Evolutionary conservation across 2,888 invertebrate genomes (phyloP).

Genomic region (Anticlea derivata): DNA sequence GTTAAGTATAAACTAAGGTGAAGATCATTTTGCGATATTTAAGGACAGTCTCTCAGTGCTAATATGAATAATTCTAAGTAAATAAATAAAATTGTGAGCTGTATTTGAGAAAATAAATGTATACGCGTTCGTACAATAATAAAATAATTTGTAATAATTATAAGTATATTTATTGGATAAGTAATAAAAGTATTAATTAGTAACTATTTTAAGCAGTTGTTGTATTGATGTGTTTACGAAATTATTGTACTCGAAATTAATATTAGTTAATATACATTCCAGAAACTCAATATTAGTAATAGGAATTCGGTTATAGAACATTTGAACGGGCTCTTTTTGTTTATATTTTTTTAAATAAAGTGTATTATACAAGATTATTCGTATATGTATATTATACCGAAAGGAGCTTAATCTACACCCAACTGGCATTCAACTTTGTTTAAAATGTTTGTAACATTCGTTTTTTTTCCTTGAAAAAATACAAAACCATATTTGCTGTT

Average conservation of each 20-base stretch:
- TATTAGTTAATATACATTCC: constrained; percentile 49
- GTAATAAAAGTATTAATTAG: constrained; percentile 64
- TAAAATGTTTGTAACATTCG: no score
- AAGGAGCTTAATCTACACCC: no score
- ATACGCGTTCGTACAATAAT: constrained; percentile 83
- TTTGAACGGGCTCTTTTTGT: constrained; percentile 24
- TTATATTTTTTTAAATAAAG: constrained; percentile 20
- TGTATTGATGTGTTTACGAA: constrained; percentile 59
- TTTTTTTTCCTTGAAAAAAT: no score
- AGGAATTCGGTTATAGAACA: constrained; percentile 16
- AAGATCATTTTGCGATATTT: constrained; percentile 19
- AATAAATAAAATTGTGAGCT: constrained; percentile 60
- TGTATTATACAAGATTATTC: no score
- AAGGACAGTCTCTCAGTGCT: constrained; percentile 34
- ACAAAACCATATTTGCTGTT: no score
- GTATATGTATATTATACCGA: no score
- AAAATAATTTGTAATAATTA: constrained; percentile 58
- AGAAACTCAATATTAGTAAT: constrained; percentile 40
- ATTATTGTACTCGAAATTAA: constrained; percentile 39
- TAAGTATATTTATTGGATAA: constrained; percentile 76
- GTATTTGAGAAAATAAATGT: constrained; percentile 77
- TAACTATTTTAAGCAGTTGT: constrained; percentile 51
- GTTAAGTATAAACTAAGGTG: constrained; percentile 14
- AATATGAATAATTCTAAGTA: constrained; percentile 32
- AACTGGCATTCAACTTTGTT: no score